Percentiles rank a stretch among this genome's conserved stretches.
Evolutionary conservation across 2,888 invertebrate species (phyloP).

Genomic region (Petrolisthes cinctipes): DNA sequence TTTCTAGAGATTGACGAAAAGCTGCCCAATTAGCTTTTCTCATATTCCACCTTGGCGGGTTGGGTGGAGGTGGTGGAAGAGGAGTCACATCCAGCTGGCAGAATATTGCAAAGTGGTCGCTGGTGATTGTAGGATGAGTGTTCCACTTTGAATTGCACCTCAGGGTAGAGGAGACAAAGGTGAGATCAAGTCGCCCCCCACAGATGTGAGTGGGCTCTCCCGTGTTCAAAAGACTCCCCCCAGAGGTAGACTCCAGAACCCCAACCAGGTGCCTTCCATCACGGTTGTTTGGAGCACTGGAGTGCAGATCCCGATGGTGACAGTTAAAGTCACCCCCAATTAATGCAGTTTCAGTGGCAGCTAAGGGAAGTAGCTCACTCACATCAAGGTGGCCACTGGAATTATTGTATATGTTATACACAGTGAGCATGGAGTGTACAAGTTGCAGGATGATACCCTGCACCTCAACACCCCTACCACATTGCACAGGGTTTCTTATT

Average conservation of each 20-base stretch:
- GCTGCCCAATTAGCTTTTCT: background rate
- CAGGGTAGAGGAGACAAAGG: background rate
- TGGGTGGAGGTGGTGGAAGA: background rate
- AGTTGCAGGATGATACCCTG: background rate
- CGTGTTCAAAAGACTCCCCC: background rate
- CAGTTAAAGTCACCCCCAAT: no score
- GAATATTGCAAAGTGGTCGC: background rate
- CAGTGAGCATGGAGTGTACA: background rate
- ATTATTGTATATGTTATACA: background rate
- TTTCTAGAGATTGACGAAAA: background rate
- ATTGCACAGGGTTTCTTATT: no score
- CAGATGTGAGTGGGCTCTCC: background rate
- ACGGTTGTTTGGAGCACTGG: no score
- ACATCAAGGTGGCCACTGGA: no score
- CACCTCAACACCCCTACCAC: background rate
- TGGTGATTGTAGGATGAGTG: background rate
- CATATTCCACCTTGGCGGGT: background rate
- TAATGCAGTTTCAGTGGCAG: no score
- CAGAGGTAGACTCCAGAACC: background rate
- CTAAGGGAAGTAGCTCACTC: no score
- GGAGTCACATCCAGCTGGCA: background rate
- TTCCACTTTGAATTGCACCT: background rate
- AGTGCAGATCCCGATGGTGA: no score
- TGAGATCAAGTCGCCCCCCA: background rate
- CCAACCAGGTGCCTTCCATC: background rate